phyloP scores from a whole-genome alignment of 2,113 vertebrate species.

The Emydura subglobosa region DNA sequence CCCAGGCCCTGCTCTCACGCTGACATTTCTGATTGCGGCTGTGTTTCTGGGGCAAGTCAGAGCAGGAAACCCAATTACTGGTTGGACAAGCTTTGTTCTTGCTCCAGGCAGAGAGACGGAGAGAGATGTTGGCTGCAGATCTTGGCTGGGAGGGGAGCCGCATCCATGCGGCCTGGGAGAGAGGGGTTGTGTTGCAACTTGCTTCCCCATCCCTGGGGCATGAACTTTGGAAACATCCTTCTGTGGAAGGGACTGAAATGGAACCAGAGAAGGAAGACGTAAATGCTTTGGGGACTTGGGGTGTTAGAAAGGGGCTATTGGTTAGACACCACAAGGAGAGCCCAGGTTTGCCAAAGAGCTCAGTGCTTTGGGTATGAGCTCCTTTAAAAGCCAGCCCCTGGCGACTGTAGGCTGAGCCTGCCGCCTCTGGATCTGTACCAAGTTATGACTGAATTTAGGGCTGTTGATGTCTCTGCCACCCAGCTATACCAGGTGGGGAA shows the following conservation, averaged over 20 bases:
- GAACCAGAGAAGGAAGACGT: constrained; percentile 11
- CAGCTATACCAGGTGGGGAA: neutral
- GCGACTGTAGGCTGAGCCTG: neutral
- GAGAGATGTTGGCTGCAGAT: constrained; percentile 12
- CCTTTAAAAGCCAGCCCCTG: neutral
- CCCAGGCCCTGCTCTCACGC: neutral
- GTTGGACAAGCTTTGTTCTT: constrained; percentile 75
- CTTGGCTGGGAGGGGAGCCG: constrained; percentile 61
- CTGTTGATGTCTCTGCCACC: neutral
- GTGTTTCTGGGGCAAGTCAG: constrained; percentile 62
- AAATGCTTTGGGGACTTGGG: neutral
- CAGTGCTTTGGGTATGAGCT: neutral
- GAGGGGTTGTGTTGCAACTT: constrained; percentile 71
- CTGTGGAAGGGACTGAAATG: neutral
- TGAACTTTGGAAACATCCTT: constrained; percentile 69
- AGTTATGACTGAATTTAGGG: neutral
- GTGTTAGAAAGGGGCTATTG: neutral
- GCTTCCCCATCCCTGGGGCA: constrained; percentile 44
- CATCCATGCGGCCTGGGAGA: constrained; percentile 15
- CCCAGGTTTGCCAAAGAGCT: neutral
- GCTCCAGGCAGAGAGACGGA: constrained; percentile 12
- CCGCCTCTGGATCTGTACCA: neutral
- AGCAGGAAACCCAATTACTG: constrained; percentile 73
- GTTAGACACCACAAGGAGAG: neutral
- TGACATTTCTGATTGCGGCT: constrained; percentile 45